phyloP scores from a whole-genome alignment of 2,888 invertebrate genomes.

The Cephalotes varians region DNA sequence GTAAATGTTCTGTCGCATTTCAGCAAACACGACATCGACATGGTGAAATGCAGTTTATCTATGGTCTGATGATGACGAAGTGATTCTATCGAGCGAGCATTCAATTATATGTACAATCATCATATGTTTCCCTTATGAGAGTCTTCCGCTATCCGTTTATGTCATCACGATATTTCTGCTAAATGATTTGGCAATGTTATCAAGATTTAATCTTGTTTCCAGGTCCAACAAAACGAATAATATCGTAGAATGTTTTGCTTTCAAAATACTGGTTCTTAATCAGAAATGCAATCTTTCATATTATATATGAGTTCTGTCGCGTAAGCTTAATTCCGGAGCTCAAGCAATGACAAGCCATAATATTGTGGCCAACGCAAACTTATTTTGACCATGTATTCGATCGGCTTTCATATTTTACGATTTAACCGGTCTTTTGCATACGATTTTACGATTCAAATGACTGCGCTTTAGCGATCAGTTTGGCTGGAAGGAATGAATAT shows the following conservation, averaged over 20 bases:
- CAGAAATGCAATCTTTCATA: slow-evolving; percentile 36
- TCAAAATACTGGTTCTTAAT: slow-evolving; percentile 5
- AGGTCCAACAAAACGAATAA: too few species aligned
- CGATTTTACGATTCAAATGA: slow-evolving; percentile 59
- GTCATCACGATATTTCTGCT: slow-evolving; percentile 8
- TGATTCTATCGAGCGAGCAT: slow-evolving; percentile 66
- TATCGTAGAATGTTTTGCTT: slow-evolving; percentile 12
- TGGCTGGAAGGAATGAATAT: slow-evolving; percentile 12
- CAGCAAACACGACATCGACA: slow-evolving; percentile 77
- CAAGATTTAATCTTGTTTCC: slow-evolving; percentile 23
- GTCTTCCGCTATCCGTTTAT: slow-evolving; percentile 24
- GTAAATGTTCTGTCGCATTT: slow-evolving; percentile 76
- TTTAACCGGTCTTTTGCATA: slow-evolving; percentile 48
- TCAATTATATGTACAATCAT: slow-evolving; percentile 54
- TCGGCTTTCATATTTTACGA: slow-evolving; percentile 40
- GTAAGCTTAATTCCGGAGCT: slow-evolving; percentile 45
- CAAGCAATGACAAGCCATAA: slow-evolving; percentile 5
- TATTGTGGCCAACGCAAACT: slow-evolving; percentile 38
- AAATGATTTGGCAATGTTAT: slow-evolving; percentile 17
- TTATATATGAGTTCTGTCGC: neutral
- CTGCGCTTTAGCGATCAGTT: slow-evolving; percentile 38
- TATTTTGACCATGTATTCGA: slow-evolving; percentile 18
- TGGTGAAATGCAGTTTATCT: slow-evolving; percentile 74
- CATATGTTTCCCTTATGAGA: slow-evolving; percentile 32
- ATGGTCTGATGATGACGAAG: slow-evolving; percentile 74